Percentiles rank a stretch among this genome's conserved stretches.
These are phyloP conservation scores for human DNA, from an alignment of 2,113 vertebrate genomes.

Conservation along the genomic window DNA sequence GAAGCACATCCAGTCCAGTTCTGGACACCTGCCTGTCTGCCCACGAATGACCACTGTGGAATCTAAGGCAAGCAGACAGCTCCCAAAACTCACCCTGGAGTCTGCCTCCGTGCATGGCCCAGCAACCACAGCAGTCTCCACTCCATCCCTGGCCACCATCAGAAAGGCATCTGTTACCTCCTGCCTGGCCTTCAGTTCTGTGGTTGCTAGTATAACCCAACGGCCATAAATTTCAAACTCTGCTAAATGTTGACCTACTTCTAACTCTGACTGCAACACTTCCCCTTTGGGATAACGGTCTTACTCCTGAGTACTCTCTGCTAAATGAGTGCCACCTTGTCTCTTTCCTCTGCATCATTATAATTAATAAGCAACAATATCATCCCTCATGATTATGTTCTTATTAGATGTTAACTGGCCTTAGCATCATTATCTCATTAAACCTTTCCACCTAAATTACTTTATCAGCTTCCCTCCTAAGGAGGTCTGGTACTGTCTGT, in stretches of 20 bases:
- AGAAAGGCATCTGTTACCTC: slow-evolving; percentile 32
- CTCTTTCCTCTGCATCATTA: slow-evolving; percentile 74
- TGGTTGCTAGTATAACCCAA: slow-evolving; percentile 11
- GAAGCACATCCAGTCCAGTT: slow-evolving; percentile 20
- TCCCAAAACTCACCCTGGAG: not conserved
- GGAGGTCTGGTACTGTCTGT: slow-evolving; percentile 48
- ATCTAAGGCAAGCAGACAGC: not conserved
- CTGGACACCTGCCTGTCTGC: slow-evolving; percentile 60
- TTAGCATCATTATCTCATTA: slow-evolving; percentile 72
- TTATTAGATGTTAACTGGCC: slow-evolving; percentile 72
- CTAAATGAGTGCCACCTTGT: slow-evolving; percentile 68
- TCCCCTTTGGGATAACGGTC: slow-evolving; percentile 56
- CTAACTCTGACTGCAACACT: slow-evolving; percentile 42
- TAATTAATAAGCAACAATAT: slow-evolving; percentile 75
- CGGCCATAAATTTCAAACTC: slow-evolving; percentile 20
- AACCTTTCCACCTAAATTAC: slow-evolving; percentile 68
- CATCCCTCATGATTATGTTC: slow-evolving; percentile 73
- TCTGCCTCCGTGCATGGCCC: not conserved
- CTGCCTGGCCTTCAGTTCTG: not conserved
- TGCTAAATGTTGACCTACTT: slow-evolving; percentile 58
- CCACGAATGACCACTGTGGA: slow-evolving; percentile 31
- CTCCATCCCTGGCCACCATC: not conserved
- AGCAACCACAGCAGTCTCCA: not conserved
- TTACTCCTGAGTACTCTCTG: slow-evolving; percentile 56
- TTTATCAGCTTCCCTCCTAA: slow-evolving; percentile 71